phyloP scores from a whole-genome alignment of 2,797 vertebrate species.

The Hemitrygon akajei region DNA sequence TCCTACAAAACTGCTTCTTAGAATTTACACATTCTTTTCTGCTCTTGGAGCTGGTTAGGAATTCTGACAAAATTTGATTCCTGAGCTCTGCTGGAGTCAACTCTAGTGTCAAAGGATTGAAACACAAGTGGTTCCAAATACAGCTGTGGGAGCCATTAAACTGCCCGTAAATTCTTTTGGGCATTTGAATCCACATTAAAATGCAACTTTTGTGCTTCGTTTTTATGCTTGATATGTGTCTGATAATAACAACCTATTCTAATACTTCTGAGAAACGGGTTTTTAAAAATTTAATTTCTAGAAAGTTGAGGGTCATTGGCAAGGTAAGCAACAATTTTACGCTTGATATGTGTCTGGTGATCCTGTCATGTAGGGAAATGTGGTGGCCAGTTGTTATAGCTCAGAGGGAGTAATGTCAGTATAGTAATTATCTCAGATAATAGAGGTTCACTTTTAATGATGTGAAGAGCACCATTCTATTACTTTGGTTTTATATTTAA shows the following conservation, averaged over 20 bases:
- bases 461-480: background rate
- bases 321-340: too few species aligned
- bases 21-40: conserved; percentile 6
- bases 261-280: too few species aligned
- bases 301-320: too few species aligned
- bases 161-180: background rate
- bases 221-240: too few species aligned
- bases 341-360: too few species aligned
- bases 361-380: background rate
- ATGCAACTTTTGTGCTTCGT: background rate
- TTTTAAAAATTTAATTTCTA: too few species aligned
- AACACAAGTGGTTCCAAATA: conserved; percentile 47
- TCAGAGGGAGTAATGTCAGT: background rate
- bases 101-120: conserved; percentile 45
- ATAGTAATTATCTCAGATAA: background rate
- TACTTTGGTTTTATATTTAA: background rate
- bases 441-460: background rate
- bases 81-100: conserved; percentile 46
- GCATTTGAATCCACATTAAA: background rate
- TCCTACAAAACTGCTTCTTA: conserved; percentile 17
- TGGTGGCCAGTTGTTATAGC: background rate
- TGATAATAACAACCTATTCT: too few species aligned
- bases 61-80: conserved; percentile 46
- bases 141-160: conserved; percentile 31
- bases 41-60: conserved; percentile 43